Percentiles rank a stretch among this genome's conserved stretches.
phyloP scores from a whole-genome alignment of 2,888 invertebrate species.

The Drosophila longiperda region DNA sequence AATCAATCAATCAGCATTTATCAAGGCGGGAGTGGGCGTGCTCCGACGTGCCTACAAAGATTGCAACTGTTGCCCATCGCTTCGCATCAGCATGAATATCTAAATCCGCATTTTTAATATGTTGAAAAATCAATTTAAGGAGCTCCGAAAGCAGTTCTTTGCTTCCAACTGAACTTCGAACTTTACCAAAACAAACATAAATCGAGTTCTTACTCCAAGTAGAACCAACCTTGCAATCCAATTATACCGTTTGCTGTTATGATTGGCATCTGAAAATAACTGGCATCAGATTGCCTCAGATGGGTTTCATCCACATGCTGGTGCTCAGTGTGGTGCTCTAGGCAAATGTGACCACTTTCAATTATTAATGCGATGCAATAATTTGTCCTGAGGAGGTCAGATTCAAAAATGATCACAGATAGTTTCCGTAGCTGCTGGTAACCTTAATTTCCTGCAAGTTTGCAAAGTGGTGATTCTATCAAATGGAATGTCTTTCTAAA shows the following conservation, averaged over 20 bases:
- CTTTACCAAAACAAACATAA: neutral
- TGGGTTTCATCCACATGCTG: neutral
- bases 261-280: neutral
- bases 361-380: neutral
- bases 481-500: neutral
- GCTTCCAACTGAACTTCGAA: constrained; percentile 1
- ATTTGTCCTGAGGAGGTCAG: neutral
- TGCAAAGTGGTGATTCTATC: neutral
- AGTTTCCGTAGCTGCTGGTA: neutral
- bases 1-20: constrained; percentile 82
- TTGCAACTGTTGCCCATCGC: constrained; percentile 56
- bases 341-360: neutral
- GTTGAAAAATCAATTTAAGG: constrained; percentile 23
- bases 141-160: neutral
- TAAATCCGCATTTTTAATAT: constrained; percentile 36
- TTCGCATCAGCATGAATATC: constrained; percentile 11
- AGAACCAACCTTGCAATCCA: neutral
- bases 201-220: neutral
- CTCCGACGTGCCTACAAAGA: constrained; percentile 18
- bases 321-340: neutral
- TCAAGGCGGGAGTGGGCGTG: constrained; percentile 56
- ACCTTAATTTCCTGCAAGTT: neutral
- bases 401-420: neutral
- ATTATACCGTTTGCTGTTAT: neutral
- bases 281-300: neutral